Conservation (phyloP, 2,797 vertebrate species). For the Karalla daura region DNA sequence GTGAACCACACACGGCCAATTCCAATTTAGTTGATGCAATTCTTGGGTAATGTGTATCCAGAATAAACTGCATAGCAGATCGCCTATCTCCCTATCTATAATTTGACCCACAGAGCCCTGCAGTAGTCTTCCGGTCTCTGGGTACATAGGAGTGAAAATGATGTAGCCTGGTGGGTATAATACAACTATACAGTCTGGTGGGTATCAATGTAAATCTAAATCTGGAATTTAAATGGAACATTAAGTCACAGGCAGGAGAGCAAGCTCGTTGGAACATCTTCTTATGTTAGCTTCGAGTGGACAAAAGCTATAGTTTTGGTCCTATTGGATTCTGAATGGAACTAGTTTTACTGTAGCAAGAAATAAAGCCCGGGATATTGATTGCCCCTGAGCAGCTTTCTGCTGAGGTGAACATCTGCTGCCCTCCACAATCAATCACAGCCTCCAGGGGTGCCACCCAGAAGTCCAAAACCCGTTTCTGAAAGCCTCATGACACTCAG, state of each 20-base stretch:
- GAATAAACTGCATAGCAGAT: conserved; percentile 50
- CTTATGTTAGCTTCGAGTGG: neutral
- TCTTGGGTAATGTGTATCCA: conserved; percentile 61
- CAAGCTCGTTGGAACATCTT: conserved; percentile 2
- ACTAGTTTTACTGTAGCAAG: conserved; percentile 24
- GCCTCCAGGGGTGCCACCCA: conserved; percentile 58
- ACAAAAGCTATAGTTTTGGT: conserved; percentile 13
- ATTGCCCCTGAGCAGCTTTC: conserved; percentile 56
- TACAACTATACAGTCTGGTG: conserved; percentile 8
- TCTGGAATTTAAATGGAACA: conserved; percentile 52
- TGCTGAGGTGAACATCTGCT: conserved; percentile 76
- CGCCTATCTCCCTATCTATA: conserved; percentile 36
- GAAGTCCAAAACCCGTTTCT: conserved; percentile 44
- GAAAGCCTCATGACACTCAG: conserved; percentile 26
- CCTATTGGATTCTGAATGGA: conserved; percentile 15
- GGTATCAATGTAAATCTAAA: conserved; percentile 33
- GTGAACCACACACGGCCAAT: conserved; percentile 65
- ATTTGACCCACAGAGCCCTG: conserved; percentile 55
- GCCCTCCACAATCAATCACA: conserved; percentile 69
- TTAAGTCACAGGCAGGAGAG: conserved; percentile 22
- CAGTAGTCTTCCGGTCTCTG: conserved; percentile 30
- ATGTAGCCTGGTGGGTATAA: conserved; percentile 28
- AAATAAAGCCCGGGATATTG: conserved; percentile 37
- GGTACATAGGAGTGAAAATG: conserved; percentile 28
- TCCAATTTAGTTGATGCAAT: conserved; percentile 73